These are phyloP conservation scores for Orussus abietinus DNA, from an alignment of 1,140 invertebrate genomes.

Conservation along the genomic window DNA sequence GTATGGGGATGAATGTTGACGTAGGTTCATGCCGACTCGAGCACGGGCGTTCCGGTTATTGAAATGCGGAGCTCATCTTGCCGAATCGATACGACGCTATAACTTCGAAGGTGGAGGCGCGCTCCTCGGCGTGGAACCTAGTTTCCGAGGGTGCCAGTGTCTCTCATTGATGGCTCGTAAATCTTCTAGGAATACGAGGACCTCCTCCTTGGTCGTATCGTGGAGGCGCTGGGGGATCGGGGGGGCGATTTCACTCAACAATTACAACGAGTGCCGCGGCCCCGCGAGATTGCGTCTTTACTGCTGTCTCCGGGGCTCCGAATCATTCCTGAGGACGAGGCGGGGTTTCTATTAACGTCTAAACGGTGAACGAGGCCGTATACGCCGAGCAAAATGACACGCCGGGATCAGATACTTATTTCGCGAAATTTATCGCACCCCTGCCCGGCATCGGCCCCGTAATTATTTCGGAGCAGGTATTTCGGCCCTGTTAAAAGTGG, in stretches of 20 bases:
- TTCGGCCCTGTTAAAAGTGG: too few species aligned
- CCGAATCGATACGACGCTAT: conserved; percentile 31
- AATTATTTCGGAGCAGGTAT: too few species aligned
- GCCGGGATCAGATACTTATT: too few species aligned
- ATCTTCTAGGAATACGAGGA: conserved; percentile 29
- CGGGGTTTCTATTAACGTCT: too few species aligned
- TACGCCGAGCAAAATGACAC: too few species aligned
- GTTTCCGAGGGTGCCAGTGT: conserved; percentile 28
- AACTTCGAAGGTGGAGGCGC: conserved; percentile 18
- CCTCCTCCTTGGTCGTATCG: conserved; percentile 12
- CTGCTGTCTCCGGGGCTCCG: background rate
- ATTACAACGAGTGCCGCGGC: conserved; percentile 6
- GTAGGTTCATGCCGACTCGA: too few species aligned
- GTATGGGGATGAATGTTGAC: too few species aligned
- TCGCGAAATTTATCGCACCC: too few species aligned
- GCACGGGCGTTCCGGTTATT: conserved; percentile 27
- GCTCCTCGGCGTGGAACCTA: conserved; percentile 20
- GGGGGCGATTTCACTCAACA: conserved; percentile 16
- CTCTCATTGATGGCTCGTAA: conserved; percentile 33
- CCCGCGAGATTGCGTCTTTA: conserved; percentile 1
- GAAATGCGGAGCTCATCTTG: conserved; percentile 31
- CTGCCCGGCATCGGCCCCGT: too few species aligned
- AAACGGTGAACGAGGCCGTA: too few species aligned
- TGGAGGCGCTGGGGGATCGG: conserved; percentile 12
- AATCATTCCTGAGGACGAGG: background rate